Conservation (phyloP, 2,797 vertebrate species). For the Malurus leucopterus region DNA sequence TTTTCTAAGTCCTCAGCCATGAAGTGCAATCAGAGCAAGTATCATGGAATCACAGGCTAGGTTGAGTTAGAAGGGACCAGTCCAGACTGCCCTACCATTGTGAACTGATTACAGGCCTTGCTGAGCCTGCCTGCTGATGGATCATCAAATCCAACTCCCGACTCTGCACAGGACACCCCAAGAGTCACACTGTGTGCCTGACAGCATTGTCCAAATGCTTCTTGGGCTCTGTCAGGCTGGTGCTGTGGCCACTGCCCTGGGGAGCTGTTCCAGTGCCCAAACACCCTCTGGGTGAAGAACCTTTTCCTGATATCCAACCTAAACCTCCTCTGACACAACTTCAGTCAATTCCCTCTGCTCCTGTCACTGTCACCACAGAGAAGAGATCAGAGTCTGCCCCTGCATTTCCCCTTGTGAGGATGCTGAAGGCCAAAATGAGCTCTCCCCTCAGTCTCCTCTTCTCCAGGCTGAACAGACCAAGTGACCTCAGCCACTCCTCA, state of each 20-base stretch:
- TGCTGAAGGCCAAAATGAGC: rapidly evolving
- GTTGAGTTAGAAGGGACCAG: background rate
- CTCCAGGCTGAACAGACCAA: background rate
- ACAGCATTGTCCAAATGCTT: background rate
- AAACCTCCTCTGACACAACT: background rate
- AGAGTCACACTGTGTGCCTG: background rate
- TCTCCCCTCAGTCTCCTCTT: background rate
- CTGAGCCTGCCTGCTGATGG: too few species aligned
- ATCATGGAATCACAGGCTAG: background rate
- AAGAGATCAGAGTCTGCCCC: background rate
- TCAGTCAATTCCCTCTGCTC: rapidly evolving
- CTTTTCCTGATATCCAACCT: background rate
- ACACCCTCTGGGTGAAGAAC: background rate
- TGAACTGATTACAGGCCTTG: too few species aligned
- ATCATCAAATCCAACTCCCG: background rate
- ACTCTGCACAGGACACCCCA: too few species aligned
- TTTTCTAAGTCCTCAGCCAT: background rate
- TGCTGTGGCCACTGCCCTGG: background rate
- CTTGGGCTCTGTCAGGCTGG: background rate
- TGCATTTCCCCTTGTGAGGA: rapidly evolving
- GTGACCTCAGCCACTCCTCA: background rate
- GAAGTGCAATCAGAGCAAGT: background rate
- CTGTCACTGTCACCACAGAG: background rate
- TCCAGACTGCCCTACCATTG: too few species aligned
- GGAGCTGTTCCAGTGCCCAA: rapidly evolving